A percentile compares a stretch with the other conserved stretches of the same genome.
Conservation (phyloP, 2,797 vertebrate species). For the Etheostoma nigrum region DNA sequence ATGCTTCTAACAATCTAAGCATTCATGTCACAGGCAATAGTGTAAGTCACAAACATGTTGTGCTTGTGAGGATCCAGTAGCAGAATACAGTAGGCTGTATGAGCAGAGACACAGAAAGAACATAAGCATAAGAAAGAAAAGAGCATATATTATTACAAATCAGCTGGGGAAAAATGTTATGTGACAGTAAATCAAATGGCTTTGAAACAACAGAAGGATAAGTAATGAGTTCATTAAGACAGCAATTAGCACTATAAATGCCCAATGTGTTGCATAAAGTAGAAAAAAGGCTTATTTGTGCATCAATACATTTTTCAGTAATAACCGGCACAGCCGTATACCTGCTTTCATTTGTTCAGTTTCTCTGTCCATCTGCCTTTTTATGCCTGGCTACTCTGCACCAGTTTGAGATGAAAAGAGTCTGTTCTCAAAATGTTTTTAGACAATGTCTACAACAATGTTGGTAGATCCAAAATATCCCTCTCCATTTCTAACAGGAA, state of each 20-base stretch:
- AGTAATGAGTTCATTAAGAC: constrained; percentile 50
- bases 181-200: constrained; percentile 35
- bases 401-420: constrained; percentile 40
- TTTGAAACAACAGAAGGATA: constrained; percentile 31
- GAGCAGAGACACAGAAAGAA: constrained; percentile 22
- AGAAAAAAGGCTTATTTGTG: constrained; percentile 24
- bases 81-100: background rate
- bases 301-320: constrained; percentile 6
- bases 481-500: constrained; percentile 44
- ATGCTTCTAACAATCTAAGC: constrained; percentile 2
- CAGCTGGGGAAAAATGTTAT: constrained; percentile 28
- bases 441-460: constrained; percentile 35
- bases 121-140: constrained; percentile 4
- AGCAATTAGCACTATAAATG: constrained; percentile 22
- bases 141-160: constrained; percentile 45
- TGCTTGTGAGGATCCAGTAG: background rate
- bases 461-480: constrained; percentile 42
- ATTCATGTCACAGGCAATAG: background rate
- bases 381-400: constrained; percentile 21
- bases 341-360: constrained; percentile 21
- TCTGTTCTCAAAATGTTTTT: constrained; percentile 21
- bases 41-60: background rate
- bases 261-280: constrained; percentile 8
- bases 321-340: background rate
- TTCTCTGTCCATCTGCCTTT: constrained; percentile 6